A percentile compares a stretch with the other conserved stretches of the same genome.
Evolutionary conservation across 2,113 vertebrate genomes (phyloP).

Genomic region (Tetraodon nigroviridis): DNA sequence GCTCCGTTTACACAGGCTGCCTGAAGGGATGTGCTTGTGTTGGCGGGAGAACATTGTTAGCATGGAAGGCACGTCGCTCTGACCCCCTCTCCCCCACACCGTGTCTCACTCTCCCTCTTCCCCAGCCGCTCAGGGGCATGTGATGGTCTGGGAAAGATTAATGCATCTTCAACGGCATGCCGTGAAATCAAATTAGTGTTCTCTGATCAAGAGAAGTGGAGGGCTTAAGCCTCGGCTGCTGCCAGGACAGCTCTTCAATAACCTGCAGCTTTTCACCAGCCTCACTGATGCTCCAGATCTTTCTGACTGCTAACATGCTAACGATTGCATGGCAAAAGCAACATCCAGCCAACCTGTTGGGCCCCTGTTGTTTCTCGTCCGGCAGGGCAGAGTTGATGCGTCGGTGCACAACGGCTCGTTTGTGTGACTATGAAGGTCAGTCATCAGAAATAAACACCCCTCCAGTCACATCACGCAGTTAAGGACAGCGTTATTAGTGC

Average conservation of each 20-base stretch:
- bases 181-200: constrained; percentile 90
- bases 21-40: constrained; percentile 62
- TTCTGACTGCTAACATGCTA: constrained; percentile 26
- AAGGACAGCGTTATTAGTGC: constrained; percentile 20
- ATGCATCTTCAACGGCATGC: constrained; percentile 67
- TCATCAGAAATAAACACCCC: too few species aligned
- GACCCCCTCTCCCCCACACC: constrained; percentile 42
- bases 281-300: constrained; percentile 38
- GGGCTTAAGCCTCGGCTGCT: constrained; percentile 52
- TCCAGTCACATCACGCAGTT: too few species aligned
- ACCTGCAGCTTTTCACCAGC: constrained; percentile 33
- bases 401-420: constrained; percentile 22
- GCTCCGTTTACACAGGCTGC: constrained; percentile 62
- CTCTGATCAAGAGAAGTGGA: constrained; percentile 74
- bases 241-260: constrained; percentile 67
- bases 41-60: constrained; percentile 61
- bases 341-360: too few species aligned
- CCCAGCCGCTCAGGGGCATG: constrained; percentile 70
- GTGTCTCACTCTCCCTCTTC: constrained; percentile 54
- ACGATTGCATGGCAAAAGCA: not conserved
- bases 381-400: constrained; percentile 21
- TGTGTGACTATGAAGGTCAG: too few species aligned
- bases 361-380: too few species aligned
- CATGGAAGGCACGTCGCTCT: constrained; percentile 65
- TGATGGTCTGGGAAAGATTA: constrained; percentile 77